phyloP scores from a whole-genome alignment of 2,888 invertebrate genomes.

The Plusia festucae region DNA sequence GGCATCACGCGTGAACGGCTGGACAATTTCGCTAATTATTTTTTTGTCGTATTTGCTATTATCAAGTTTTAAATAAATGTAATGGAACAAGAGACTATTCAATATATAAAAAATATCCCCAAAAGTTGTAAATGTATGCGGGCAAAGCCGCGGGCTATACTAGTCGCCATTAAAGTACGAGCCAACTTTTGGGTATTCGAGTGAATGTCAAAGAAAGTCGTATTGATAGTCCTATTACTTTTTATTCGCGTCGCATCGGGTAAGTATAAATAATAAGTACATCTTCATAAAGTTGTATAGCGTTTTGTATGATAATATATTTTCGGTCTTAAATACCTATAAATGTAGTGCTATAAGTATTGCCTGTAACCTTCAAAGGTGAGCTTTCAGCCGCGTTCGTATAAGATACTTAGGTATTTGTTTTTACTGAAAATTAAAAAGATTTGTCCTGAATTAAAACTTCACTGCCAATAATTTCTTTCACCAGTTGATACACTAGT shows the following conservation, averaged over 20 bases:
- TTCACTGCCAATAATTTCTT: too few species aligned
- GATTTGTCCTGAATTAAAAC: too few species aligned
- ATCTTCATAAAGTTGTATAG: neutral
- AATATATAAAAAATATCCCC: too few species aligned
- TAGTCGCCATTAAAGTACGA: neutral
- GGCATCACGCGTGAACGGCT: too few species aligned
- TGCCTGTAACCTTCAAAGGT: neutral
- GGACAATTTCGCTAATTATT: too few species aligned
- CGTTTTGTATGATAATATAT: neutral
- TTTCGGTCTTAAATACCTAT: neutral
- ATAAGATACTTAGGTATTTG: neutral
- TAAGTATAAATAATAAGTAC: conserved; percentile 6
- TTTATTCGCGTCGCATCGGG: neutral
- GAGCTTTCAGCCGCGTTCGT: neutral
- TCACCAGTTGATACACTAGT: too few species aligned
- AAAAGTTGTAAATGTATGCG: neutral
- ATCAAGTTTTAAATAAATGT: too few species aligned
- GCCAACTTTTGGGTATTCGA: neutral
- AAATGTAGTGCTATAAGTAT: too few species aligned
- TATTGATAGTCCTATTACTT: conserved; percentile 4
- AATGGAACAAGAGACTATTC: too few species aligned
- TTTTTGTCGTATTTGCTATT: too few species aligned
- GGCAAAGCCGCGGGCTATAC: neutral
- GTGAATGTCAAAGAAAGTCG: neutral
- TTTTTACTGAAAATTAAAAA: neutral